Evolutionary conservation across 2,888 invertebrate species (phyloP).

Genomic region (Hydrotaea cyrtoneurina): DNA sequence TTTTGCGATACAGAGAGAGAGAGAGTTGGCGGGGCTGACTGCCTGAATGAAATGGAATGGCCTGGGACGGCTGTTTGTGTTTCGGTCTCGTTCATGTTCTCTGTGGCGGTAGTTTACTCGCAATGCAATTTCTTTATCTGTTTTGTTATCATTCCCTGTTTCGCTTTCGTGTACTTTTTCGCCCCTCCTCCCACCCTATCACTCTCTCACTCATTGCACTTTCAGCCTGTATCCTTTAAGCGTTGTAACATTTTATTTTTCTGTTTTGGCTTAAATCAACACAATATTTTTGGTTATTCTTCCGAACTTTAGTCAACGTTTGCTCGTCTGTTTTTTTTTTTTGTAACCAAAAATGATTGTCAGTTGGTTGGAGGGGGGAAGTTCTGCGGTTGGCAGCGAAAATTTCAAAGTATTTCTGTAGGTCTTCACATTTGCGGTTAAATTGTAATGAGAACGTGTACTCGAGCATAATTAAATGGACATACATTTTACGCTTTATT

Average conservation of each 20-base stretch:
- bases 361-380: conserved; percentile 14
- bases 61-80: not conserved
- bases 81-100: not conserved
- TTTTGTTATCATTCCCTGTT: not conserved
- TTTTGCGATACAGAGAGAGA: not conserved
- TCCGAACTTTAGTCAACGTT: not conserved
- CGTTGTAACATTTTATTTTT: not conserved
- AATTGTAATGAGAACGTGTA: not conserved
- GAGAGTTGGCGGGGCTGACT: not conserved
- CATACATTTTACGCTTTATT: conserved; percentile 14
- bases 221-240: conserved; percentile 30
- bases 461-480: conserved; percentile 38
- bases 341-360: conserved; percentile 42
- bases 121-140: not conserved
- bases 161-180: not conserved
- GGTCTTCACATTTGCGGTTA: conserved; percentile 48
- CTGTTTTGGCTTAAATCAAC: conserved; percentile 35
- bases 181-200: not conserved
- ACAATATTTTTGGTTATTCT: conserved; percentile 5
- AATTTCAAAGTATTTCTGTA: conserved; percentile 53
- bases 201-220: conserved; percentile 22
- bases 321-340: not conserved
- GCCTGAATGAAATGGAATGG: not conserved
- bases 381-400: conserved; percentile 47
- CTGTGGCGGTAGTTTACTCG: not conserved